These are phyloP conservation scores for Siniperca knerii DNA, from an alignment of 2,113 vertebrate species.

Conservation along the genomic window DNA sequence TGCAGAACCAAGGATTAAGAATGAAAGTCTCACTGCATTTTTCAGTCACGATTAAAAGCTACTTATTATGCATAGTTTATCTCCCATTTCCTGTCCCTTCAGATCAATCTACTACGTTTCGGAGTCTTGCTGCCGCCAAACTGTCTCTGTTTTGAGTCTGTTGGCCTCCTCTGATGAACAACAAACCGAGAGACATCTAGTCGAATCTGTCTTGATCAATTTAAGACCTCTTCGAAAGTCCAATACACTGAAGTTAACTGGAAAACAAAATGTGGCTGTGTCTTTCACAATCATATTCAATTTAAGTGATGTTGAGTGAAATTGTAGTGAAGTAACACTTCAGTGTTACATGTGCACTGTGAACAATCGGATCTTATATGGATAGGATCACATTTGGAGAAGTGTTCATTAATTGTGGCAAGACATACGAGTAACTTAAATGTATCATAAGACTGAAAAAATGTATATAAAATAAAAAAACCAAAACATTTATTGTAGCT, in stretches of 20 bases:
- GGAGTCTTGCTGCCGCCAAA: background rate
- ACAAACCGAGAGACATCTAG: background rate
- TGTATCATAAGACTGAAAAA: background rate
- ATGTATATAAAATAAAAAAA: too few species aligned
- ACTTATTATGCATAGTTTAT: background rate
- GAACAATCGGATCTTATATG: background rate
- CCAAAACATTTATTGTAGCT: too few species aligned
- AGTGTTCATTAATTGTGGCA: background rate
- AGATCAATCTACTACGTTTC: background rate
- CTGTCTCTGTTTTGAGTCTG: background rate
- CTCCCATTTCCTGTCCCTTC: background rate
- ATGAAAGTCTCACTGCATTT: too few species aligned
- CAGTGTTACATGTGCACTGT: background rate
- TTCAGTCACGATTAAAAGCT: background rate
- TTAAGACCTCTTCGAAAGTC: background rate
- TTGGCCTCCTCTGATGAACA: background rate
- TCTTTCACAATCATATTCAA: background rate
- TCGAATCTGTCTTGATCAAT: background rate
- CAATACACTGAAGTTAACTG: background rate
- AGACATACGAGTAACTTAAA: too few species aligned
- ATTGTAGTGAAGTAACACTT: background rate
- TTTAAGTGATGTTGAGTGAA: background rate
- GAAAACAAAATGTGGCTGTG: background rate
- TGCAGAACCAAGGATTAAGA: constrained; percentile 16
- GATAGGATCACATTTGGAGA: background rate